phyloP scores from a whole-genome alignment of 2,888 invertebrate genomes.

The Germaria angustata region DNA sequence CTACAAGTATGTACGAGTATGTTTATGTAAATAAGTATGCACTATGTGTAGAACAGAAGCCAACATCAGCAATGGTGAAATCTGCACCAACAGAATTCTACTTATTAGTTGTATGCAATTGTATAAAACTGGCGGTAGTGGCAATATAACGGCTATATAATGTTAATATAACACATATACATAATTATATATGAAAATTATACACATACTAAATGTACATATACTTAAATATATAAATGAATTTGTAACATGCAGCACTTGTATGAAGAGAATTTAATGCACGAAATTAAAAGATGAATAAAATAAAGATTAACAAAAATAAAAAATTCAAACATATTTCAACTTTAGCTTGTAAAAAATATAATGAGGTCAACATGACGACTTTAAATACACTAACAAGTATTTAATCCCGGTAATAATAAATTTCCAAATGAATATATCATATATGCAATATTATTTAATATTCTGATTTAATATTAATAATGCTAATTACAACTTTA shows the following conservation, averaged over 20 bases:
- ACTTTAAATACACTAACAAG: slow-evolving; percentile 45
- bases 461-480: slow-evolving; percentile 38
- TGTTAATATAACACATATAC: not conserved
- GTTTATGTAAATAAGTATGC: slow-evolving; percentile 4
- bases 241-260: not conserved
- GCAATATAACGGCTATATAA: slow-evolving; percentile 12
- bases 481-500: slow-evolving; percentile 30
- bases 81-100: not conserved
- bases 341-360: slow-evolving; percentile 20
- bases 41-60: slow-evolving; percentile 5
- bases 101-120: slow-evolving; percentile 17
- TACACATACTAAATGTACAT: not conserved
- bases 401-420: slow-evolving; percentile 1
- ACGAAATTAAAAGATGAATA: slow-evolving; percentile 13
- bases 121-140: slow-evolving; percentile 22
- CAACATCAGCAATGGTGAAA: not conserved
- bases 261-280: slow-evolving; percentile 10
- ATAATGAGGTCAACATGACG: slow-evolving; percentile 58
- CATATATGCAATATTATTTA: not conserved
- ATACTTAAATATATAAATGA: not conserved
- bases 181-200: not conserved
- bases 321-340: not conserved
- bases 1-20: slow-evolving; percentile 35
- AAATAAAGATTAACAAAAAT: not conserved
- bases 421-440: not conserved